phyloP scores from a whole-genome alignment of 1,140 invertebrate species.

The Caenorhabditis latens region DNA sequence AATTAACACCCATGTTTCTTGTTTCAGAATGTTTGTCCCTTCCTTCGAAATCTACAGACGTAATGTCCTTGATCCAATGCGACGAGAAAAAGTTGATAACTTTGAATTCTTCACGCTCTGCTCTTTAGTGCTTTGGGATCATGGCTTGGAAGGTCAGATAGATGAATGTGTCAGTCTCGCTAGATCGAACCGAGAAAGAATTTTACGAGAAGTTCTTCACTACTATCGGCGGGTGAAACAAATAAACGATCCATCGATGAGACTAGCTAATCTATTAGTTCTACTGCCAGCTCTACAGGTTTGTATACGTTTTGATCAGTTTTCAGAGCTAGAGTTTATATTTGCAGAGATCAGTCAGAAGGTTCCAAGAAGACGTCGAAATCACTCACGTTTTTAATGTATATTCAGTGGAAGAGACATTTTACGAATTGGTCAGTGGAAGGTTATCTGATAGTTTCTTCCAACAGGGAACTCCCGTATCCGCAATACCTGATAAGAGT shows the following conservation, averaged over 20 bases:
- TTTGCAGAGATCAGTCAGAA: conserved; percentile 50
- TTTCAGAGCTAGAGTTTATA: not conserved
- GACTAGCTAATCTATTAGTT: conserved; percentile 50
- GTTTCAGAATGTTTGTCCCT: conserved; percentile 56
- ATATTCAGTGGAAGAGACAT: conserved; percentile 52
- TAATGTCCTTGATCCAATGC: conserved; percentile 58
- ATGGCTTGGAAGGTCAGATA: conserved; percentile 57
- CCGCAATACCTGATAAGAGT: not conserved
- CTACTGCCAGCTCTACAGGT: conserved; percentile 57
- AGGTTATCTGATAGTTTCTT: conserved; percentile 44
- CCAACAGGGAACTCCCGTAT: not conserved
- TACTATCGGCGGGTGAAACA: conserved; percentile 59
- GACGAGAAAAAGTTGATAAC: conserved; percentile 47
- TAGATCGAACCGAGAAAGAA: not conserved
- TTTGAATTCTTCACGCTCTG: conserved; percentile 58
- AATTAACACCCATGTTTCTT: too few relatives aligned
- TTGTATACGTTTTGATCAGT: not conserved
- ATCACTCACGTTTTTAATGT: conserved; percentile 59
- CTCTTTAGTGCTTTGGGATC: conserved; percentile 62
- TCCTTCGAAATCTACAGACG: conserved; percentile 56
- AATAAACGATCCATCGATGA: conserved; percentile 14
- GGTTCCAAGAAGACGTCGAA: conserved; percentile 62
- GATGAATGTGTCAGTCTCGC: conserved; percentile 53
- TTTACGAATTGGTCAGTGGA: conserved; percentile 60
- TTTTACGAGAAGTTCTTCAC: conserved; percentile 47